phyloP scores from a whole-genome alignment of 2,888 invertebrate genomes.

The Thereva unica region DNA sequence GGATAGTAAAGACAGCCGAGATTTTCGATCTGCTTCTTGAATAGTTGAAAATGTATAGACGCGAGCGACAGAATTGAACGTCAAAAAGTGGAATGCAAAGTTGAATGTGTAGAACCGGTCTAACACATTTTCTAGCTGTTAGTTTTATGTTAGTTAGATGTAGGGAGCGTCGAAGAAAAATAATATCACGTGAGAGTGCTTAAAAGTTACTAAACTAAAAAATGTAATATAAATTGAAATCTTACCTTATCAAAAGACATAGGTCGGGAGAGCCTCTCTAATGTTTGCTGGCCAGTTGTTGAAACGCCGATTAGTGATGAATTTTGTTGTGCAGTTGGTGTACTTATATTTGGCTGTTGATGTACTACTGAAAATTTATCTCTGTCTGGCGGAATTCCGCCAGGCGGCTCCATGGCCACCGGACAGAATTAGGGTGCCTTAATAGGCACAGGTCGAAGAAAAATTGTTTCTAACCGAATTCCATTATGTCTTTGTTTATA shows the following conservation, averaged over 20 bases:
- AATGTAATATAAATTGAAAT: constrained; percentile 1
- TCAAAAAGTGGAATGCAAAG: too few species aligned
- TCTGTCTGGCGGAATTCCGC: constrained; percentile 54
- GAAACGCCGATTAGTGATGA: constrained; percentile 47
- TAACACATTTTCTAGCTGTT: too few species aligned
- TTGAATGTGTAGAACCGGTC: too few species aligned
- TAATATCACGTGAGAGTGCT: background rate
- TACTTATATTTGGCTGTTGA: constrained; percentile 45
- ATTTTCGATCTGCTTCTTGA: too few species aligned
- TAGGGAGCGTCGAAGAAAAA: too few species aligned
- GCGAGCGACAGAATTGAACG: too few species aligned
- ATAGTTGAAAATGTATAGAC: too few species aligned
- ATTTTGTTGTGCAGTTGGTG: constrained; percentile 42
- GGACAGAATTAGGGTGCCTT: constrained; percentile 47
- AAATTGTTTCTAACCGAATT: constrained; percentile 52
- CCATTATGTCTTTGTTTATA: constrained; percentile 56
- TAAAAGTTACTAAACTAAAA: background rate
- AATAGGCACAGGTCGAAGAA: constrained; percentile 47
- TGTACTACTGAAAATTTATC: constrained; percentile 51
- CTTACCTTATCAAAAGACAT: constrained; percentile 76
- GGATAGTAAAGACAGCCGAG: too few species aligned
- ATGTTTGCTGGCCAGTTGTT: constrained; percentile 49
- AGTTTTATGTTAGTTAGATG: too few species aligned
- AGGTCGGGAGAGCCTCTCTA: constrained; percentile 62
- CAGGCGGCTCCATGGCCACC: constrained; percentile 57